A percentile compares a stretch with the other conserved stretches of the same genome.
phyloP scores from a whole-genome alignment of 2,797 vertebrate genomes.

The Scolopax rusticola region DNA sequence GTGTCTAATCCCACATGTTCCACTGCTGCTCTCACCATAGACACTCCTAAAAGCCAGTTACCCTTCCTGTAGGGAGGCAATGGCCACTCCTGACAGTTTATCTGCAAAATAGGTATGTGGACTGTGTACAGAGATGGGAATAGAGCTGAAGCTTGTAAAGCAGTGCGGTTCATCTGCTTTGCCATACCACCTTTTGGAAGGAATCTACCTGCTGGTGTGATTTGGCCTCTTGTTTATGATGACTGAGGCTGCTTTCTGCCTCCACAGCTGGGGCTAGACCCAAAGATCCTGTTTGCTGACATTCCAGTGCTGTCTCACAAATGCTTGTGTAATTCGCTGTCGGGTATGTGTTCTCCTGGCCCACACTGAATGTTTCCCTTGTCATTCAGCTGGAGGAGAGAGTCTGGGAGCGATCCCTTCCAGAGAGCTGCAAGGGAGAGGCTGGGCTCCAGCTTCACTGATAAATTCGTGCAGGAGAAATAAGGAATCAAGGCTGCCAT shows the following conservation, averaged over 20 bases:
- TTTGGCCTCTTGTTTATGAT: neutral
- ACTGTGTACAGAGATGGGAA: neutral
- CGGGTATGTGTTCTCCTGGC: neutral
- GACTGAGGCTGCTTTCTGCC: neutral
- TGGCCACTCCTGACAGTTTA: neutral
- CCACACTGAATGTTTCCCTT: neutral
- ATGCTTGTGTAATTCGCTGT: neutral
- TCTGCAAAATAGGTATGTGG: too few species aligned
- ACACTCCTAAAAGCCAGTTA: neutral
- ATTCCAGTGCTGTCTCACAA: constrained; percentile 33
- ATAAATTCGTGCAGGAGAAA: neutral
- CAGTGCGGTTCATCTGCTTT: neutral
- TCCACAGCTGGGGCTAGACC: constrained; percentile 10
- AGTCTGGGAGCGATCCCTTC: neutral
- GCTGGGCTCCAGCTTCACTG: neutral
- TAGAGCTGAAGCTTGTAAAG: neutral
- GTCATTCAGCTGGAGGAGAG: neutral
- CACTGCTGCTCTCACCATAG: neutral
- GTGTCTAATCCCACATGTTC: neutral
- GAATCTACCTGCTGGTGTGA: neutral
- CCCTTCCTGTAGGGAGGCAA: neutral
- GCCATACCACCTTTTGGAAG: neutral
- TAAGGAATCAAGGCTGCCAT: neutral
- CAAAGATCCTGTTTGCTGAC: constrained; percentile 58
- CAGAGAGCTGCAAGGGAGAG: neutral